phyloP scores from a whole-genome alignment of 2,888 invertebrate genomes.

The Girardia tigrina region DNA sequence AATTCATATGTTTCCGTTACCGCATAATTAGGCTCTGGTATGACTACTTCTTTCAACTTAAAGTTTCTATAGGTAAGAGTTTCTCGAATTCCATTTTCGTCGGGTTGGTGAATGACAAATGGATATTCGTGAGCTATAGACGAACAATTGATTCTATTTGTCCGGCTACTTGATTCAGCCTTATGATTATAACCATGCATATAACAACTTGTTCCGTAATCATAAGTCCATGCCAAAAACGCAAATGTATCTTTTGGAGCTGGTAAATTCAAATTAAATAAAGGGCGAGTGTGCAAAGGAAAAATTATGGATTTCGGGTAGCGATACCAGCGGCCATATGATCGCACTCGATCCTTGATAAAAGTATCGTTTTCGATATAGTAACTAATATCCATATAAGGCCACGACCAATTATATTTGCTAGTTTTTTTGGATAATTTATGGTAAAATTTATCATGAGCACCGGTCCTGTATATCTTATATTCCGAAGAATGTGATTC shows the following conservation, averaged over 20 bases:
- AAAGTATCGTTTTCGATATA: constrained; percentile 38
- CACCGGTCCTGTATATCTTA: background rate
- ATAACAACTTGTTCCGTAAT: constrained; percentile 29
- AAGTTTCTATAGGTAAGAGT: background rate
- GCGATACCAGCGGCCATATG: constrained; percentile 31
- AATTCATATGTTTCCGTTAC: constrained; percentile 21
- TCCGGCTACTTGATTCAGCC: constrained; percentile 24
- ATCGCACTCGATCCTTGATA: constrained; percentile 38
- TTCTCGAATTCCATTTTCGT: constrained; percentile 19
- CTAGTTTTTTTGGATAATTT: constrained; percentile 23
- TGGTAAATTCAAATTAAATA: constrained; percentile 36
- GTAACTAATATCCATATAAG: constrained; percentile 39
- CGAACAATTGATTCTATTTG: background rate
- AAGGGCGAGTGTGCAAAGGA: constrained; percentile 38
- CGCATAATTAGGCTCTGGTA: constrained; percentile 9
- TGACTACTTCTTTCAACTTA: constrained; percentile 7
- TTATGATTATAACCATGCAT: constrained; percentile 38
- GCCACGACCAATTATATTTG: constrained; percentile 38
- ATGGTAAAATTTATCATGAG: constrained; percentile 37
- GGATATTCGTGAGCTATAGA: background rate
- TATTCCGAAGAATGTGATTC: background rate
- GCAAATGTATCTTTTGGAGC: constrained; percentile 38
- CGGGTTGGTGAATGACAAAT: constrained; percentile 27
- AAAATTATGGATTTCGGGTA: constrained; percentile 38
- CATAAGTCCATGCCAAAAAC: constrained; percentile 36